Conservation (phyloP, 2,797 vertebrate genomes). For the Acanthornis magna region DNA sequence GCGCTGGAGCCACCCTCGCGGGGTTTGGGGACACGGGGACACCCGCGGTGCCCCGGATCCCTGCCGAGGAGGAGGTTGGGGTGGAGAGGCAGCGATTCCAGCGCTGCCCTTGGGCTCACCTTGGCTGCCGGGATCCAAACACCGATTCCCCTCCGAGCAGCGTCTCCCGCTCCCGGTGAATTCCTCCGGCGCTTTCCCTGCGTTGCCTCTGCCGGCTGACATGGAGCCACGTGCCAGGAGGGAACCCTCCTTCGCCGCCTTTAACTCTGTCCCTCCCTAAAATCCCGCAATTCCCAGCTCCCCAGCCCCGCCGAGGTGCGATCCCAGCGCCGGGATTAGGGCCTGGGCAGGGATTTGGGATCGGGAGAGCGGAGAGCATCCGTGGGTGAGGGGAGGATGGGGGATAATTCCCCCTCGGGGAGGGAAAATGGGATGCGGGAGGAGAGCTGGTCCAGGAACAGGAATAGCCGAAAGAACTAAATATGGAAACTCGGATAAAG, state of each 20-base stretch:
- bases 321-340: not conserved
- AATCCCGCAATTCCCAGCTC: not conserved
- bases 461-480: slow-evolving; percentile 61
- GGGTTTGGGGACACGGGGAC: not conserved
- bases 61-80: accelerated
- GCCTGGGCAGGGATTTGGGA: not conserved
- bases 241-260: not conserved
- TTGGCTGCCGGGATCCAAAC: not conserved
- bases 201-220: slow-evolving; percentile 33
- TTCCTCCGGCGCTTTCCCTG: slow-evolving; percentile 43
- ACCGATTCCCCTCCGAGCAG: not conserved
- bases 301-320: no score
- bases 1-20: not conserved
- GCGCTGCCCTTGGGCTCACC: slow-evolving; percentile 60
- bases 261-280: slow-evolving; percentile 58
- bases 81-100: accelerated
- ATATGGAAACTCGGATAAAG: slow-evolving; percentile 61
- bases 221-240: slow-evolving; percentile 45
- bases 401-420: not conserved
- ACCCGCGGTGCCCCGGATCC: accelerated
- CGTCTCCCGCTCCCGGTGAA: slow-evolving; percentile 51
- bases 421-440: not conserved
- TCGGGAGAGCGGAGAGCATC: not conserved
- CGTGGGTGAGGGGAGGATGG: not conserved
- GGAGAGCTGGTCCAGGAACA: slow-evolving; percentile 30